phyloP scores from a whole-genome alignment of 1,140 invertebrate species.

The Gryon sp. region DNA sequence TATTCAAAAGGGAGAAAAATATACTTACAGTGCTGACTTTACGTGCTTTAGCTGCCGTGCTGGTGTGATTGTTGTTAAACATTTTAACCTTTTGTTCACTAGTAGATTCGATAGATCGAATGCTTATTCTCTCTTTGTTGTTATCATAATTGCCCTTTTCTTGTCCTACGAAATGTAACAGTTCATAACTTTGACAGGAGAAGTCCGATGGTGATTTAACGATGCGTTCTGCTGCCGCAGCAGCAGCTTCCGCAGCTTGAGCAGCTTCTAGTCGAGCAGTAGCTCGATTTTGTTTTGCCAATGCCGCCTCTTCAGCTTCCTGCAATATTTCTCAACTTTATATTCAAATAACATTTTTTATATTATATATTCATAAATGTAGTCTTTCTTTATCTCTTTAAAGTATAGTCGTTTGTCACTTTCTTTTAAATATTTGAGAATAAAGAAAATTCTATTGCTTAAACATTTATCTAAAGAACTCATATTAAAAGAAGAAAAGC shows the following conservation, averaged over 20 bases:
- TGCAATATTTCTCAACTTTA: too few relatives aligned
- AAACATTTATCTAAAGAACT: too few relatives aligned
- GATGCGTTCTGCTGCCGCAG: conserved; percentile 81
- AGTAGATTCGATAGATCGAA: conserved; percentile 91
- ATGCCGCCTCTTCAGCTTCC: conserved; percentile 90
- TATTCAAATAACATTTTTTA: neutral
- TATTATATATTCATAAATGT: neutral
- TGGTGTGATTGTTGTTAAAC: conserved; percentile 78
- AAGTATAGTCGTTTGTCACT: too few relatives aligned
- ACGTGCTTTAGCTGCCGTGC: conserved; percentile 85
- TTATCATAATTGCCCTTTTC: conserved; percentile 91
- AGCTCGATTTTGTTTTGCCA: conserved; percentile 86
- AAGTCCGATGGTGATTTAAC: conserved; percentile 93
- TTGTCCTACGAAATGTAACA: conserved; percentile 87
- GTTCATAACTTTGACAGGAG: conserved; percentile 93
- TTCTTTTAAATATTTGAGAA: too few relatives aligned
- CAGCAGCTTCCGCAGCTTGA: too few relatives aligned
- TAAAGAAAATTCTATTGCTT: too few relatives aligned
- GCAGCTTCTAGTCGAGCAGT: conserved; percentile 82
- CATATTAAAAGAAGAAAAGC: too few relatives aligned
- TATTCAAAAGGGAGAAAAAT: too few relatives aligned
- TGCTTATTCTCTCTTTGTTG: conserved; percentile 94
- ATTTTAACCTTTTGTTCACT: conserved; percentile 87
- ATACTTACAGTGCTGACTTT: conserved; percentile 95
- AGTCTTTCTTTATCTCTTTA: too few relatives aligned